phyloP scores from a whole-genome alignment of 2,888 invertebrate species.

The Atrina japonica region DNA sequence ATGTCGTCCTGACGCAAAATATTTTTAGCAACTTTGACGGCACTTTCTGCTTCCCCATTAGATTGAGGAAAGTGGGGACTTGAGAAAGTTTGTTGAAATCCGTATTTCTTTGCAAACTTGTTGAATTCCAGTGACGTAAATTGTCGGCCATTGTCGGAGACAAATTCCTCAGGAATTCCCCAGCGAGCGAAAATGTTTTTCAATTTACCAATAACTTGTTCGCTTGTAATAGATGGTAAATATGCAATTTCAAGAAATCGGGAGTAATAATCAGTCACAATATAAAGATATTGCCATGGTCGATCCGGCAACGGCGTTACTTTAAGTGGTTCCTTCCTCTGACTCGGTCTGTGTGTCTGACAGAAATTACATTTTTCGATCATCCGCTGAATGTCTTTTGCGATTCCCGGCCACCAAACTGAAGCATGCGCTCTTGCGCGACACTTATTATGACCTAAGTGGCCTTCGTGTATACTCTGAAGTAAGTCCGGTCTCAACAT shows the following conservation, averaged over 20 bases:
- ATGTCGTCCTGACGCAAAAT: conserved; percentile 41
- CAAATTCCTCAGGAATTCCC: conserved; percentile 41
- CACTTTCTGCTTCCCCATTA: conserved; percentile 46
- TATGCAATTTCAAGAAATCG: conserved; percentile 41
- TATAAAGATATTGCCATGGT: conserved; percentile 47
- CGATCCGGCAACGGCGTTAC: conserved; percentile 41
- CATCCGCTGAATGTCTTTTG: conserved; percentile 28
- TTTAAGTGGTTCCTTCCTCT: conserved; percentile 45
- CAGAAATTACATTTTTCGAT: conserved; percentile 42
- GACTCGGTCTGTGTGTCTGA: conserved; percentile 34
- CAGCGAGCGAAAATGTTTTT: conserved; percentile 47
- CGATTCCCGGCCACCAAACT: conserved; percentile 52
- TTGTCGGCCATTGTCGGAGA: conserved; percentile 43
- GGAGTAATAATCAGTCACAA: conserved; percentile 50
- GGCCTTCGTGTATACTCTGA: conserved; percentile 48
- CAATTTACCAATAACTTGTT: conserved; percentile 43
- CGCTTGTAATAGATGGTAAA: conserved; percentile 28
- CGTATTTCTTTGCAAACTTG: conserved; percentile 33
- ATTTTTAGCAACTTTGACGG: conserved; percentile 42
- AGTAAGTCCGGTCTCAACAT: conserved; percentile 10
- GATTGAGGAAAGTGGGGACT: conserved; percentile 38
- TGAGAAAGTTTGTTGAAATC: conserved; percentile 18
- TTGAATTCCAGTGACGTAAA: conserved; percentile 39
- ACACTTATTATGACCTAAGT: conserved; percentile 50
- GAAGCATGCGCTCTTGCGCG: conserved; percentile 36